Evolutionary conservation across 2,113 vertebrate genomes (phyloP), one percentile per base, ranked within the genome.

Genomic region (Sceloporus undulatus): DNA sequence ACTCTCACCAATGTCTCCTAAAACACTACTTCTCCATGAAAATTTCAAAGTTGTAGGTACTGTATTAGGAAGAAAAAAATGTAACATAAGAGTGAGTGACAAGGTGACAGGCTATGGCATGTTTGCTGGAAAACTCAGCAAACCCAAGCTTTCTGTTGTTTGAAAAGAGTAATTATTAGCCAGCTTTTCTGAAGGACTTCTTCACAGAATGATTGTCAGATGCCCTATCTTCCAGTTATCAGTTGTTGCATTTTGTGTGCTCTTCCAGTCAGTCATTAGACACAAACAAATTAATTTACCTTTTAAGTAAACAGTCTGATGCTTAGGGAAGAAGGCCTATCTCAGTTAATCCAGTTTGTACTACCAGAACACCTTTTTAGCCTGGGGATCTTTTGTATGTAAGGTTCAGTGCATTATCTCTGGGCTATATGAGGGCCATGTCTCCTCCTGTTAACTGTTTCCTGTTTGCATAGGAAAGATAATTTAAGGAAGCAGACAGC

Each of bases 41-140:
- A 84, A 25, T 10, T 82, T 92, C 93, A 52, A 85, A 76, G 92
- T 88, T 86, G 88, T 87, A 0, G 88, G 81, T 87, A 91, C 66
- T 81, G 81, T 87, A 91, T 70, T 81, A 40, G 13, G 18, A 11
- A 87, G 82, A 56, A n/a, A 52, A 29, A 77, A 56, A 83, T 68
- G 62, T 74, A 78, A 78, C 82, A 48, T 48, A 87, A 84, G 87
- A 92, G 59, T 62, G 89, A 95, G 91, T n/a, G n/a, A 40, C 92
- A 94, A 95, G 91, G 94, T 95, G 92, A 96, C 94, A 95, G 65
- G 90, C 90, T 90, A 81, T 90, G 14, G 89, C 86, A 84, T 96
- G 94, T 97, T 96, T 96, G 92, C 94, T 83, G 74, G 48, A 90
- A 52, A 92, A 88, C 86, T 94, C 95, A 94, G 91, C 91, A 96